Evolutionary conservation across 2,113 vertebrate genomes (phyloP).

Genomic region (Aegotheles bennettii): DNA sequence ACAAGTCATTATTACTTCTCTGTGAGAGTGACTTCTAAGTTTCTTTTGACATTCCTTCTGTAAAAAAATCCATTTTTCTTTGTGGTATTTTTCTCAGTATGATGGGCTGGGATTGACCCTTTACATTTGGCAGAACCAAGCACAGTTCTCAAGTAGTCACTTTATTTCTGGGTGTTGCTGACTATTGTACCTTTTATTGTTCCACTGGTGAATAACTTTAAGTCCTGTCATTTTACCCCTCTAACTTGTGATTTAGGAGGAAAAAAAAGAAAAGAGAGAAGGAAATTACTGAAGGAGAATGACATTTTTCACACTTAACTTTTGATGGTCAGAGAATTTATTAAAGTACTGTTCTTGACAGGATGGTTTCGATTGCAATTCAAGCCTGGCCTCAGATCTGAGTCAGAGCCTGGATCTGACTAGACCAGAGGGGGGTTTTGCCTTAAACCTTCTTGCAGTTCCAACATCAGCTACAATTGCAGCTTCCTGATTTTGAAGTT

Average conservation of each 20-base stretch:
- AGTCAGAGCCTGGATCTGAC: neutral
- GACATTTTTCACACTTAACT: constrained; percentile 37
- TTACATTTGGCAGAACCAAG: neutral
- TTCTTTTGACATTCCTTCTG: neutral
- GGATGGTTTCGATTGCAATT: constrained; percentile 21
- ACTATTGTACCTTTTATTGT: constrained; percentile 19
- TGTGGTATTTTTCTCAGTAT: neutral
- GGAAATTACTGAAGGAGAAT: constrained; percentile 29
- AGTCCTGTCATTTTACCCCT: neutral
- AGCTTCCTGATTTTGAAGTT: neutral
- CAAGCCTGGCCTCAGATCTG: neutral
- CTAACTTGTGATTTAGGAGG: neutral
- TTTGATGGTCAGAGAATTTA: constrained; percentile 40
- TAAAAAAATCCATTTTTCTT: neutral
- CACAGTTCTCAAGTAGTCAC: neutral
- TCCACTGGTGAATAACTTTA: neutral
- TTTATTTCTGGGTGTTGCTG: constrained; percentile 27
- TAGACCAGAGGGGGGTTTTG: neutral
- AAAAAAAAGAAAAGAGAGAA: neutral
- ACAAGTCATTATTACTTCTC: neutral
- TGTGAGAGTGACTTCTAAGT: neutral
- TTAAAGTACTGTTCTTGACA: constrained; percentile 44
- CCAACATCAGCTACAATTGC: neutral
- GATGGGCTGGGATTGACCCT: neutral
- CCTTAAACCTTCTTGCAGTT: neutral